Percentiles rank a stretch among this genome's conserved stretches.
Evolutionary conservation across 2,888 invertebrate species (phyloP).

Genomic region (Ichneumon xanthorius): DNA sequence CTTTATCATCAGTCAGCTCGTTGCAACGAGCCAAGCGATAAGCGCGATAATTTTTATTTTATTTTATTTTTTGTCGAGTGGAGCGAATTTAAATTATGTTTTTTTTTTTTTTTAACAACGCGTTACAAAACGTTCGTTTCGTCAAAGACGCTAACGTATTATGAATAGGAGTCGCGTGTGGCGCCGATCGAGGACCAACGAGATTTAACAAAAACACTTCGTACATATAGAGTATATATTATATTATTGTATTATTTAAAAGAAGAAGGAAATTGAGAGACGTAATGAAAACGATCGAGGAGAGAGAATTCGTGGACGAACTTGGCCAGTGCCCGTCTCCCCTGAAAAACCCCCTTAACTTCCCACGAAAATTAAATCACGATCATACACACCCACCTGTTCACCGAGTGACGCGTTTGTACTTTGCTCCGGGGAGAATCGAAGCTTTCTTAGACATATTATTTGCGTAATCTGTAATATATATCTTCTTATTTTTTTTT

Average conservation of each 20-base stretch:
- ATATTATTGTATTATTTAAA: slow-evolving; percentile 51
- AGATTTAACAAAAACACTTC: slow-evolving; percentile 17
- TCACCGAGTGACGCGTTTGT: slow-evolving; percentile 73
- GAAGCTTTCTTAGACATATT: slow-evolving; percentile 67
- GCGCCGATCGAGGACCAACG: slow-evolving; percentile 43
- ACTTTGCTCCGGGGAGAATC: slow-evolving; percentile 72
- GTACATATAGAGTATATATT: slow-evolving; percentile 42
- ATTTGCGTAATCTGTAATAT: slow-evolving; percentile 67
- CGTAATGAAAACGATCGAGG: slow-evolving; percentile 33
- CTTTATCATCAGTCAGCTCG: slow-evolving; percentile 50
- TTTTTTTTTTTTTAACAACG: slow-evolving; percentile 6
- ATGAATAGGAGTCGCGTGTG: slow-evolving; percentile 25
- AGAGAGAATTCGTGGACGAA: slow-evolving; percentile 30
- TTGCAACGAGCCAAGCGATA: slow-evolving; percentile 22
- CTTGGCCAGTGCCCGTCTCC: slow-evolving; percentile 72
- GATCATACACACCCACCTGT: slow-evolving; percentile 54
- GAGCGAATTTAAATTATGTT: slow-evolving; percentile 11
- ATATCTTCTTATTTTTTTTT: slow-evolving; percentile 30
- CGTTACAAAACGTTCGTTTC: slow-evolving; percentile 39
- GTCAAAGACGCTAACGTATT: slow-evolving; percentile 61
- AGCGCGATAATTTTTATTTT: slow-evolving; percentile 7
- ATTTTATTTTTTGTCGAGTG: slow-evolving; percentile 1
- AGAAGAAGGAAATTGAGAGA: background rate
- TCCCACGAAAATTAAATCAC: slow-evolving; percentile 5
- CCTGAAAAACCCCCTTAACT: slow-evolving; percentile 21